Base-by-base conservation (phyloP, 1,140 invertebrate genomes). In the Trachymyrmex septentrionalis region DNA sequence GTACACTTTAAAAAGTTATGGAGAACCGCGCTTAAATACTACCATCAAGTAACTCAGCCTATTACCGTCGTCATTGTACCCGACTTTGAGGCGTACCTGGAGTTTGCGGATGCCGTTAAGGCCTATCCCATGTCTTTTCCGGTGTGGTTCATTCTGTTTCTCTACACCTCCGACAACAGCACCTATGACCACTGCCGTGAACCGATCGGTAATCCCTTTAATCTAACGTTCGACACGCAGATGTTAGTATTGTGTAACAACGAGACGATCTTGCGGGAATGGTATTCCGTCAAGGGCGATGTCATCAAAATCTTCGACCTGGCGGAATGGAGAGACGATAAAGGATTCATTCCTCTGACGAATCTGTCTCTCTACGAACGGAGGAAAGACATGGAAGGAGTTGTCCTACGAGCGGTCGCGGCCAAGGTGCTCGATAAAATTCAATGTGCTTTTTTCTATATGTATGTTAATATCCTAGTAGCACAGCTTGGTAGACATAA, bases 251-350 rank as follows among this genome's bases (percentile, higher is more conserved):
- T 81, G 14, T 92, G 92, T 16, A 0, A 30, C 2, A 14, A 24
- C 0, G 86, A 88, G 1, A n/a, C 53, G 6, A 6, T 86, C 14
- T n/a, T 92, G 14, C 80, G 27, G 0, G 91, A 92, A 55, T 92
- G 92, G 92, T 92, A 92, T 21, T 92, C 92, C 5, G 2, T 91
- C 10, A 77, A 85, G 19, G 72, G 77, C 0, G 63, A 81, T 0
- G 84, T 19, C 0, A 75, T 69, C 0, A 76, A 61, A 9, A 67
- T 73, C 3, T 73, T 38, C 0, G 61, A 88, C 5, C 1, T 90
- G 9, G 64, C 63, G 0, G 81, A 48, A 2, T 87, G 87, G 90
- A 0, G 34, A 4, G 12, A 24, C 2, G 59, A 76, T 0, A 30
- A 30, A 3, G 19, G 53, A 80, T 44, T 88, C 7, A 12, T 77